phyloP scores from a whole-genome alignment of 2,113 vertebrate genomes.

The Reinhardtius hippoglossoides region DNA sequence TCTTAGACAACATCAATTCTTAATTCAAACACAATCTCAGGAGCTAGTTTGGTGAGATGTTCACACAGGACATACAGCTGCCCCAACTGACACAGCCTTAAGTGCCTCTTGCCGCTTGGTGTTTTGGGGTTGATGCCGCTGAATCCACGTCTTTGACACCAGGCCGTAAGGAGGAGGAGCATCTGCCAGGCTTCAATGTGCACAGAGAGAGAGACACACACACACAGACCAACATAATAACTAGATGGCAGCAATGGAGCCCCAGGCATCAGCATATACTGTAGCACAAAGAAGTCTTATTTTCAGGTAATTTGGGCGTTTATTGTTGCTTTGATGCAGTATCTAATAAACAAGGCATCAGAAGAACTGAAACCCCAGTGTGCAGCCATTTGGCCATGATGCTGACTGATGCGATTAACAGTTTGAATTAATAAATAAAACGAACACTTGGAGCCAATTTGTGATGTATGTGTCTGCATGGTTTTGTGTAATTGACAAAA shows the following conservation, averaged over 20 bases:
- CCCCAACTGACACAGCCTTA: no score
- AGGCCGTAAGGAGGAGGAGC: no score
- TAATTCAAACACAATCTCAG: no score
- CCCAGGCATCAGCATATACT: background rate
- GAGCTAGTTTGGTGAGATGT: no score
- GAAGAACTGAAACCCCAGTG: background rate
- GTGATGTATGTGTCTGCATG: background rate
- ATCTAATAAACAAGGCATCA: background rate
- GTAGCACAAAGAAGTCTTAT: conserved; percentile 7
- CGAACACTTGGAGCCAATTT: background rate
- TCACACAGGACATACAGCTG: no score
- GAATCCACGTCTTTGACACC: no score
- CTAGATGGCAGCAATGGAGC: background rate
- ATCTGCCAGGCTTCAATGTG: no score
- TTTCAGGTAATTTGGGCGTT: conserved; percentile 12
- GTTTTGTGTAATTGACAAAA: no score
- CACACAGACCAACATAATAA: conserved; percentile 1
- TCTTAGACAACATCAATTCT: no score
- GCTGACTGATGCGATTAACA: conserved; percentile 15
- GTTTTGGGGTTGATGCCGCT: no score
- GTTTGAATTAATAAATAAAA: conserved; percentile 12
- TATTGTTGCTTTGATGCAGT: conserved; percentile 24
- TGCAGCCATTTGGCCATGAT: background rate
- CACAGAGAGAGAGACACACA: no score
- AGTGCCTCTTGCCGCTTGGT: no score